Evolutionary conservation across 2,797 vertebrate genomes (phyloP), one percentile per base, ranked within the genome.

Genomic region (Fistularia tabacaria): DNA sequence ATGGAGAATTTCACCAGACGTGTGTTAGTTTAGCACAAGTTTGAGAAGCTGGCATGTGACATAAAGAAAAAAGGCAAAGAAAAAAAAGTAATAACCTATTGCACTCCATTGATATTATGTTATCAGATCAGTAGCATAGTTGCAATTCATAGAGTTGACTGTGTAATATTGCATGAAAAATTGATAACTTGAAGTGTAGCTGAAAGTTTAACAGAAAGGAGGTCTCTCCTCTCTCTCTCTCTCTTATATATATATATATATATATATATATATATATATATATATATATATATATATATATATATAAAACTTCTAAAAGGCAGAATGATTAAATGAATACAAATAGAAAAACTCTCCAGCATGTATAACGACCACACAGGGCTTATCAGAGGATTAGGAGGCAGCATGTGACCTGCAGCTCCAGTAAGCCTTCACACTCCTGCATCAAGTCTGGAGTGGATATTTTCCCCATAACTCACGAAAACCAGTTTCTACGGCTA

Each of bases 301-400:
- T 5, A 25, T 5, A 25, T 5, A 25, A n/a, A n/a, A 25, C 25
- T 25, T 6, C 14, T 15, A 11, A 25, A 14, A 25, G 13, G 38
- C 10, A 14, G 10, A 14, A 40, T 41, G 25, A 52, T 15, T 15
- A 53, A 14, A 8, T 36, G 15, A n/a, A 9, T 11, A 9, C 8
- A 11, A 36, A 43, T 36, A 43, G 44, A 6, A 57, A 64, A 0
- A 65, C 43, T 46, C 13, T 43, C 46, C 47, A 0, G 11, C 62
- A 50, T n/a, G 51, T 49, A 59, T 46, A 81, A 61, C 48, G 25
- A 81, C 74, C 76, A 76, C 76, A 72, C 53, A 43, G 52, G 64
- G 74, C 67, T 87, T 77, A 88, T 80, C 73, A 75, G 62, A 60
- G 81, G 87, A 88, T 89, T 88, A 89, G 71, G 67, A 46, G 36